Evolutionary conservation across 2,113 vertebrate genomes (phyloP).

Genomic region (Notarius quadriscutis): DNA sequence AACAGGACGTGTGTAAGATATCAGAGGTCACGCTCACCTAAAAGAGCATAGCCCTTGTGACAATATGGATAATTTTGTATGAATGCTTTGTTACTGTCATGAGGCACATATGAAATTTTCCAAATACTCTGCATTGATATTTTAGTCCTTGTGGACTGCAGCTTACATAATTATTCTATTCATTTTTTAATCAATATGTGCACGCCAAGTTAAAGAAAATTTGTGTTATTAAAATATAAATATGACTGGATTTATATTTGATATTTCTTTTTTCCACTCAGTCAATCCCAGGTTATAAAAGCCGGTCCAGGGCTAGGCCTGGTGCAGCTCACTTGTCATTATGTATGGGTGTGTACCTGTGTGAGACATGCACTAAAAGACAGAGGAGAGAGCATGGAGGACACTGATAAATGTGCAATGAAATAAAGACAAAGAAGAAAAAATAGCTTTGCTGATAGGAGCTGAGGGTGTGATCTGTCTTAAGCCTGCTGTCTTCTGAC

Average conservation of each 20-base stretch:
- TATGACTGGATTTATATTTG: neutral
- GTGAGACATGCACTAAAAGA: slow-evolving; percentile 29
- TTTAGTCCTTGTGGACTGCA: neutral
- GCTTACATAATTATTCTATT: neutral
- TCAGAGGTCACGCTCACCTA: neutral
- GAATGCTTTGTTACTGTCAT: neutral
- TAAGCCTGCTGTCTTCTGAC: slow-evolving; percentile 33
- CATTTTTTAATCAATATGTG: neutral
- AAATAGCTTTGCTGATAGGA: slow-evolving; percentile 45
- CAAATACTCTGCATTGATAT: neutral
- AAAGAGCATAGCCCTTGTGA: neutral
- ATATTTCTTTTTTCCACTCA: neutral
- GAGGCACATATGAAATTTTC: neutral
- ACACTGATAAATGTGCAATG: slow-evolving; percentile 29
- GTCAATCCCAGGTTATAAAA: neutral
- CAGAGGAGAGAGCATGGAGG: neutral
- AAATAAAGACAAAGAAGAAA: slow-evolving; percentile 45
- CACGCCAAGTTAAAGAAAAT: neutral
- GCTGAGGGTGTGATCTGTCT: slow-evolving; percentile 39
- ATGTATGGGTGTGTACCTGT: neutral
- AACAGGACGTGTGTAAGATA: neutral
- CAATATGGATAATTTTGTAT: neutral
- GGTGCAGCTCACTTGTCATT: neutral
- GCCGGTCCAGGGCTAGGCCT: neutral
- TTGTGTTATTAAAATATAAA: neutral